phyloP scores from a whole-genome alignment of 1,140 invertebrate genomes.

The Bombus waltoni region DNA sequence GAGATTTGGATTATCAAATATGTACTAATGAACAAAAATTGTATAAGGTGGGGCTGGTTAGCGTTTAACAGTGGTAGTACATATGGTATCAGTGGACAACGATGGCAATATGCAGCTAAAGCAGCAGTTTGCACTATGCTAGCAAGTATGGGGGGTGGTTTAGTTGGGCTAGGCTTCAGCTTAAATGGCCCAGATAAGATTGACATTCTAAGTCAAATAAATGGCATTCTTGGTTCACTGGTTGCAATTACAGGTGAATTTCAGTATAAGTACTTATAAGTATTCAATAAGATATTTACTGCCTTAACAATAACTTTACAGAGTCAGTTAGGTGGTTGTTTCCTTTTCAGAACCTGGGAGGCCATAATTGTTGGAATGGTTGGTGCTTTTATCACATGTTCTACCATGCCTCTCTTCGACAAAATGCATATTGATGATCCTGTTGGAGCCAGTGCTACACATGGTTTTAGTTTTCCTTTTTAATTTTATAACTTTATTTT shows the following conservation, averaged over 20 bases:
- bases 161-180: slow-evolving; percentile 88
- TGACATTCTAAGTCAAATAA: slow-evolving; percentile 93
- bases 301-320: background rate
- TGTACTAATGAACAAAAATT: background rate
- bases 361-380: slow-evolving; percentile 91
- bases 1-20: background rate
- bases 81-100: slow-evolving; percentile 88
- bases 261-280: background rate
- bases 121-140: slow-evolving; percentile 95
- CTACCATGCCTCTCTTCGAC: slow-evolving; percentile 89
- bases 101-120: slow-evolving; percentile 94
- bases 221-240: slow-evolving; percentile 93
- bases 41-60: slow-evolving; percentile 91
- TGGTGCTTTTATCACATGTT: slow-evolving; percentile 89
- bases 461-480: slow-evolving; percentile 84
- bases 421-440: slow-evolving; percentile 93
- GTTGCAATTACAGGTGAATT: slow-evolving; percentile 91
- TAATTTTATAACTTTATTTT: background rate
- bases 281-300: background rate
- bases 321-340: slow-evolving; percentile 89
- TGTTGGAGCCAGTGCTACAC: slow-evolving; percentile 94
- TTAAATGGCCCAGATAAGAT: slow-evolving; percentile 88
- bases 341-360: slow-evolving; percentile 93
- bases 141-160: slow-evolving; percentile 93
- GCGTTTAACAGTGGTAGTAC: slow-evolving; percentile 97